A percentile compares a stretch with the other conserved stretches of the same genome.
phyloP scores from a whole-genome alignment of 2,113 vertebrate genomes.

The Arothron firmamentum region DNA sequence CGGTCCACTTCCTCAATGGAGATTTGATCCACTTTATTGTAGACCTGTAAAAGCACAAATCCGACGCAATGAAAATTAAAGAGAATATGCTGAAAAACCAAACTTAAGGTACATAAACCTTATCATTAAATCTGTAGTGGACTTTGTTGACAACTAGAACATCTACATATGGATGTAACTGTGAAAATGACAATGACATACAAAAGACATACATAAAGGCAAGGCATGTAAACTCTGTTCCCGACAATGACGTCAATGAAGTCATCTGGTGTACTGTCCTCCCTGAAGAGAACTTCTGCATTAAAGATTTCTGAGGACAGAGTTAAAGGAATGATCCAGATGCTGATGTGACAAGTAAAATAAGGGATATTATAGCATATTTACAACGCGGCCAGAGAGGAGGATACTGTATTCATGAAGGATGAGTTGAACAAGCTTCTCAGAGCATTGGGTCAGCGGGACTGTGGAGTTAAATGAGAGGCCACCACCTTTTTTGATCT shows the following conservation, averaged over 20 bases:
- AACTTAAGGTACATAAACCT: neutral
- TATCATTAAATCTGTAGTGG: no score
- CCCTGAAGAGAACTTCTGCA: slow-evolving; percentile 93
- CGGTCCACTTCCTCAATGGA: slow-evolving; percentile 97
- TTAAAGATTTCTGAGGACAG: slow-evolving; percentile 93
- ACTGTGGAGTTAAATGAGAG: slow-evolving; percentile 97
- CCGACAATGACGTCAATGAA: slow-evolving; percentile 98
- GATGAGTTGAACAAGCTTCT: slow-evolving; percentile 96
- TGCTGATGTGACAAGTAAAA: neutral
- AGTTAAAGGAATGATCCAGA: slow-evolving; percentile 70
- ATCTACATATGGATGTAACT: no score
- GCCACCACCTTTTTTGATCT: slow-evolving; percentile 97
- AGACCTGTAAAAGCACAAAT: slow-evolving; percentile 78
- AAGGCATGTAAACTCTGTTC: slow-evolving; percentile 98
- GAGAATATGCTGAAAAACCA: neutral
- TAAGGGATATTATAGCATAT: neutral
- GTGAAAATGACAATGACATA: neutral
- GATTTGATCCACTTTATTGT: slow-evolving; percentile 99
- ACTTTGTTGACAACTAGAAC: no score
- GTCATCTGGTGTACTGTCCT: slow-evolving; percentile 92
- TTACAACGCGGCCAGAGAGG: slow-evolving; percentile 19
- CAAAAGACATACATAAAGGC: slow-evolving; percentile 85
- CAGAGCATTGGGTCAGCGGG: slow-evolving; percentile 90
- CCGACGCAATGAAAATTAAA: neutral
- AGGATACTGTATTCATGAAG: slow-evolving; percentile 99